Conservation (phyloP, 2,113 vertebrate species). For the Dromiciops gliroides region DNA sequence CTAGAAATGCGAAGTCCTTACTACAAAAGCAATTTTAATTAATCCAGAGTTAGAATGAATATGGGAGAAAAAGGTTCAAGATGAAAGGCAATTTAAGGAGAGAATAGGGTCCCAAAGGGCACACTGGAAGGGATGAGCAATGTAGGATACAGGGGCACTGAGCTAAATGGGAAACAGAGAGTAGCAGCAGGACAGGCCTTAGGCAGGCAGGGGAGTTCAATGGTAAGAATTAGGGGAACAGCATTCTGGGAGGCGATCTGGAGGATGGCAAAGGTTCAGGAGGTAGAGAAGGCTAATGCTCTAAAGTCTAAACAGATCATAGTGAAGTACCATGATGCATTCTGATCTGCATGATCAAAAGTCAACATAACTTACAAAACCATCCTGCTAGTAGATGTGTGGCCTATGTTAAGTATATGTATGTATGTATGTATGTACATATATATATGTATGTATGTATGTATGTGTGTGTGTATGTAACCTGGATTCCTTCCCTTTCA, state of each 20-base stretch:
- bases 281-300: not conserved
- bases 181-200: not conserved
- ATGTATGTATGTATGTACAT: no score
- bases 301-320: not conserved
- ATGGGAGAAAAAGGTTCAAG: not conserved
- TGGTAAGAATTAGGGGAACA: not conserved
- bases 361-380: no score
- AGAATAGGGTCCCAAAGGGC: not conserved
- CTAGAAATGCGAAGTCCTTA: not conserved
- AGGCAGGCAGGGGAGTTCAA: not conserved
- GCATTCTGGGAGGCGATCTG: not conserved
- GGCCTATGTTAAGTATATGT: not conserved
- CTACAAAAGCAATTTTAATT: not conserved
- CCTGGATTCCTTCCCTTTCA: conserved; percentile 25
- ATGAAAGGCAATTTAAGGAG: not conserved
- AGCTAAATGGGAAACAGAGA: not conserved
- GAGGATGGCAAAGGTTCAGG: not conserved
- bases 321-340: not conserved
- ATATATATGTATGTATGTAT: no score
- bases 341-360: not conserved
- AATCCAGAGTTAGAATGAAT: not conserved
- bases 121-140: not conserved
- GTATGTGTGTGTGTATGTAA: not conserved
- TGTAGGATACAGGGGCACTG: not conserved
- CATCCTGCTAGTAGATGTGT: no score